A percentile compares a stretch with the other conserved stretches of the same genome.
These are phyloP conservation scores for Leuciscus idus DNA, from an alignment of 2,113 vertebrate species.

Conservation along the genomic window DNA sequence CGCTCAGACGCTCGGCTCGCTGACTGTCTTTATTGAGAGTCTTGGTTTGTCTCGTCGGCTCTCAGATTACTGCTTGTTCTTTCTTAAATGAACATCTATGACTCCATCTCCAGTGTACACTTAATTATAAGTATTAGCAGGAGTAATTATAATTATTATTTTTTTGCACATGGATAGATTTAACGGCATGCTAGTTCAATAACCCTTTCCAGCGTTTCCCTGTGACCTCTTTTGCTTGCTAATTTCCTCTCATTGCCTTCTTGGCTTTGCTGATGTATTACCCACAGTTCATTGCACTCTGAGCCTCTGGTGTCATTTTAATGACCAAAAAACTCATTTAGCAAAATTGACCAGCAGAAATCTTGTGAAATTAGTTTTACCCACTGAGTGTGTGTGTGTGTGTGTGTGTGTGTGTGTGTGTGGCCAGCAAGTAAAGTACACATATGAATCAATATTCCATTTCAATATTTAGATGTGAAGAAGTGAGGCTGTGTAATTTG, in stretches of 20 bases:
- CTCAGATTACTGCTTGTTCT: not conserved
- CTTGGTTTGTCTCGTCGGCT: not conserved
- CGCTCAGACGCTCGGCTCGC: not conserved
- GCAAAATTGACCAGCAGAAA: conserved; percentile 18
- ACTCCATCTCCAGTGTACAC: conserved; percentile 3
- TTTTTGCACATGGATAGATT: conserved; percentile 25
- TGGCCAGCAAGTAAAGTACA: not conserved
- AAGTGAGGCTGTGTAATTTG: not conserved
- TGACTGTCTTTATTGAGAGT: not conserved
- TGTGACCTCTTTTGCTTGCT: not conserved
- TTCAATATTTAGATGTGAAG: not conserved
- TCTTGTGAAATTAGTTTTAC: not conserved
- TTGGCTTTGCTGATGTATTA: conserved; percentile 26
- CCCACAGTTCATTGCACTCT: conserved; percentile 29
- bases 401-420: conserved; percentile 1
- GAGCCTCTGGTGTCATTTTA: conserved; percentile 38
- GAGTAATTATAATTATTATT: conserved; percentile 22
- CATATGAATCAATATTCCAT: conserved; percentile 8
- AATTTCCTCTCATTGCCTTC: conserved; percentile 20
- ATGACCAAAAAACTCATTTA: conserved; percentile 30
- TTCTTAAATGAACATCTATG: conserved; percentile 17
- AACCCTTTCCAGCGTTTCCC: conserved; percentile 7
- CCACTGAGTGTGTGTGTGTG: not conserved
- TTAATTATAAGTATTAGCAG: not conserved
- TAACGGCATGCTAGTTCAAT: conserved; percentile 16